Evolutionary conservation across 2,888 invertebrate species (phyloP), one percentile per base, ranked within the genome.

Genomic region (Nebria brevicollis): DNA sequence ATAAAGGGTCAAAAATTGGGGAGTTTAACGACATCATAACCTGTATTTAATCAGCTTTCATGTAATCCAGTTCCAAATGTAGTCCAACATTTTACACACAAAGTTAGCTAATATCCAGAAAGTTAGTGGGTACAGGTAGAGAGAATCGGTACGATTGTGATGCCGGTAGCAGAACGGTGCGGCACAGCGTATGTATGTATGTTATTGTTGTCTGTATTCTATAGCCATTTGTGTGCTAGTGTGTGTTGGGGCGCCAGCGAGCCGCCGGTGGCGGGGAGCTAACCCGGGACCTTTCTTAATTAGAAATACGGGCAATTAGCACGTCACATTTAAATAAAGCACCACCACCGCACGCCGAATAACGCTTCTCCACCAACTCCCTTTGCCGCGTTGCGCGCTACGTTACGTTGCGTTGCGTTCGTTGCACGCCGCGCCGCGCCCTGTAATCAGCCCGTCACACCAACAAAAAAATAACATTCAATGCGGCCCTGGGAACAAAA

Each of bases 231-330:
- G 34, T 70, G 70, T 25, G 34, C 2, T 11, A 2, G 66, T 66
- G 66, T 70, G 20, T 34, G 68, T 15, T 11, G 11, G 85, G 81
- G 85, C 85, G 85, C 85, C 85, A 84, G 83, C n/a, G 66, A 25
- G 84, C 84, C 85, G 85, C 84, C 85, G 84, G 83, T 83, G 77
- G 84, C 83, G 81, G 82, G 82, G 77, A 82, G 82, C 84, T 82
- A 84, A 78, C 83, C 84, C 77, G 83, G 76, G 75, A 82, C 84
- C 81, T 72, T 84, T 83, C 84, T 85, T 86, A 86, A 86, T 86
- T 86, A 86, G 85, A 85, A 85, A 85, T 83, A 84, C 82, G 82
- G 84, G 84, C 84, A 86, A 85, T 85, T 84, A 83, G 85, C 83
- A 84, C 84, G 84, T 84, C 84, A 84, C 84, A 85, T 85, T 84